Evolutionary conservation across 1,140 invertebrate species (phyloP).

Genomic region (Penaeus indicus): DNA sequence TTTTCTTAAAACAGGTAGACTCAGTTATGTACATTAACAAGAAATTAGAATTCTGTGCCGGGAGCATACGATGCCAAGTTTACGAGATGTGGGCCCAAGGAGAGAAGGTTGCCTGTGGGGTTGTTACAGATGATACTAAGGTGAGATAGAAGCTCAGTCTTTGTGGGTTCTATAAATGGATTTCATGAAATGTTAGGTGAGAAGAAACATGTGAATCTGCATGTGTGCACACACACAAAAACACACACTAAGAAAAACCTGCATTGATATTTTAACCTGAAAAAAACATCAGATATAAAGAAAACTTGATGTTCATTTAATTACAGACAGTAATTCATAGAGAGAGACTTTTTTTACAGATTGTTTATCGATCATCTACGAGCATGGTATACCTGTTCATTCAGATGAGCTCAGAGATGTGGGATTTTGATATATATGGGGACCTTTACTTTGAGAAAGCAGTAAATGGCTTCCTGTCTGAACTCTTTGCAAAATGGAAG

Average conservation of each 20-base stretch:
- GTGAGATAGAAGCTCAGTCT: conserved; percentile 70
- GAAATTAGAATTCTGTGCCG: conserved; percentile 92
- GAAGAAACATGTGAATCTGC: too few species aligned
- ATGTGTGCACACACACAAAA: too few species aligned
- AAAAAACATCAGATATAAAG: too few species aligned
- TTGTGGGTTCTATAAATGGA: conserved; percentile 41
- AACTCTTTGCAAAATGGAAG: conserved; percentile 99
- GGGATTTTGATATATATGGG: conserved; percentile 99
- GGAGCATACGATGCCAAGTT: conserved; percentile 87
- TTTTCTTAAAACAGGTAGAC: conserved; percentile 77
- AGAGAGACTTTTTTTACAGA: conserved; percentile 69
- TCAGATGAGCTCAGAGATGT: conserved; percentile 99
- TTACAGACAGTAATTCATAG: neutral
- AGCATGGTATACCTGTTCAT: conserved; percentile 97
- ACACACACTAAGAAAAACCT: too few species aligned
- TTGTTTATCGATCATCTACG: conserved; percentile 96
- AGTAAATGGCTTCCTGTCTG: conserved; percentile 92
- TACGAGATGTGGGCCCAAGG: conserved; percentile 96
- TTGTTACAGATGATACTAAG: conserved; percentile 95
- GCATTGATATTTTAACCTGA: too few species aligned
- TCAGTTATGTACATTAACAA: conserved; percentile 96
- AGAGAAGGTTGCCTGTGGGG: conserved; percentile 94
- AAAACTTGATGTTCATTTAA: too few species aligned
- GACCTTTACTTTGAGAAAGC: conserved; percentile 93
- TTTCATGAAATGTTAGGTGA: too few species aligned